phyloP scores from a whole-genome alignment of 2,797 vertebrate genomes.

The Brachyalestes nurse region DNA sequence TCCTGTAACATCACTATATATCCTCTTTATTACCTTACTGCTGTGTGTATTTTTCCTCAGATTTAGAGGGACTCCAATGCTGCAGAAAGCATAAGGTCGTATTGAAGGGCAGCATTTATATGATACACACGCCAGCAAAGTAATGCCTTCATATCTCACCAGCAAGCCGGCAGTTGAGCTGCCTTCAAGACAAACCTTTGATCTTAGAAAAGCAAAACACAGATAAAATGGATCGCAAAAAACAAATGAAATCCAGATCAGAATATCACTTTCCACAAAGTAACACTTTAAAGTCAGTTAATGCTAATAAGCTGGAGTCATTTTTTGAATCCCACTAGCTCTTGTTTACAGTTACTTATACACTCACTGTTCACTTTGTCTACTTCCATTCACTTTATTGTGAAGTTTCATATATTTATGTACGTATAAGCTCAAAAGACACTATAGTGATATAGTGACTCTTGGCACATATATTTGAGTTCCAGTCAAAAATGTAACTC shows the following conservation, averaged over 20 bases:
- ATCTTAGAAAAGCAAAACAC: constrained; percentile 30
- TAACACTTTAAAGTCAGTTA: not conserved
- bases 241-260: not conserved
- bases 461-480: too few species aligned
- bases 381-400: too few species aligned
- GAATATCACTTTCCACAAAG: not conserved
- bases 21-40: constrained; percentile 29
- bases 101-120: constrained; percentile 37
- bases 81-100: constrained; percentile 22
- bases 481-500: too few species aligned
- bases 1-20: constrained; percentile 7
- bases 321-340: not conserved
- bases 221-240: not conserved
- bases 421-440: too few species aligned
- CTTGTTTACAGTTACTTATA: not conserved
- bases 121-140: constrained; percentile 30
- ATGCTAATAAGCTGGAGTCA: not conserved
- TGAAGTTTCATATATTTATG: too few species aligned
- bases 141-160: constrained; percentile 41
- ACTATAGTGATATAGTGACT: too few species aligned
- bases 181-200: constrained; percentile 39
- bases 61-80: constrained; percentile 13
- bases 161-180: constrained; percentile 6
- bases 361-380: not conserved
- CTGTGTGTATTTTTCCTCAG: constrained; percentile 26